Evolutionary conservation across 2,113 vertebrate genomes (phyloP).

Genomic region (Sterrhoptilus dennistouni): DNA sequence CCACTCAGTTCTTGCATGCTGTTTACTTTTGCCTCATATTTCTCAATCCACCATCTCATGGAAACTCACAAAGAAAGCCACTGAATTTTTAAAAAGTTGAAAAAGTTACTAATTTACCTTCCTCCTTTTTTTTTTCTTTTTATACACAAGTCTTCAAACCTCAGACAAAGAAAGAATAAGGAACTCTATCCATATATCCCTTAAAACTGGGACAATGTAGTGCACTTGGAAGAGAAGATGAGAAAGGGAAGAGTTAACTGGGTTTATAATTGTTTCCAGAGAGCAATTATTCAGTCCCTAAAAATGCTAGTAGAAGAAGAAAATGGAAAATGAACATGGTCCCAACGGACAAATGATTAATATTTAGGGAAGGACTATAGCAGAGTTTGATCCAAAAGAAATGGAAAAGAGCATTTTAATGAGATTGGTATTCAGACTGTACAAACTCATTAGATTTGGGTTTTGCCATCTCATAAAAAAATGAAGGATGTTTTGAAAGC

Average conservation of each 20-base stretch:
- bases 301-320: conserved; percentile 40
- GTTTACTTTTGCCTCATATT: neutral
- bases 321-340: conserved; percentile 47
- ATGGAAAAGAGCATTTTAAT: conserved; percentile 8
- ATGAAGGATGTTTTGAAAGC: neutral
- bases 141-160: neutral
- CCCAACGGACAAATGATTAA: conserved; percentile 40
- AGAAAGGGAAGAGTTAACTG: conserved; percentile 44
- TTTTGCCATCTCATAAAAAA: neutral
- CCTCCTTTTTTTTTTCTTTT: neutral
- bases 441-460: neutral
- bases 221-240: neutral
- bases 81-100: neutral
- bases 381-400: conserved; percentile 25
- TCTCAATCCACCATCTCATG: neutral
- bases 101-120: neutral
- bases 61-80: neutral
- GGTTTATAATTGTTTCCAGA: conserved; percentile 41
- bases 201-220: neutral
- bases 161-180: neutral
- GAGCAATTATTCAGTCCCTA: conserved; percentile 39
- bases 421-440: neutral
- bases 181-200: neutral
- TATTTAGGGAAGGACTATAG: conserved; percentile 37
- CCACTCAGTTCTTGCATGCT: neutral